These are phyloP conservation scores for Phoxinus phoxinus DNA, from an alignment of 2,113 vertebrate species.

Conservation along the genomic window DNA sequence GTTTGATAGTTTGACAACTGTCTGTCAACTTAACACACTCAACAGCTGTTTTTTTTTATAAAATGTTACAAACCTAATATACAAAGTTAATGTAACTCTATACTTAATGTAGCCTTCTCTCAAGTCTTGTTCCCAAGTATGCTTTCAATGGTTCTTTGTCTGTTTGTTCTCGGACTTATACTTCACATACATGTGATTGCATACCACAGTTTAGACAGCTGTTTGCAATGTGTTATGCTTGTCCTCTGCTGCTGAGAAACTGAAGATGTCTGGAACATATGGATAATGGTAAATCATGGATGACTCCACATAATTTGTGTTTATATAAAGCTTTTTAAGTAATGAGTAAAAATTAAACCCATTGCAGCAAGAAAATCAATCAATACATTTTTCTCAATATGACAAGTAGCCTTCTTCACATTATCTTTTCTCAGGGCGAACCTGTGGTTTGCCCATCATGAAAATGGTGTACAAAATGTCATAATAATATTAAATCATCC, in stretches of 20 bases:
- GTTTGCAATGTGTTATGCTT: conserved; percentile 49
- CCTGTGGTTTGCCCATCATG: neutral
- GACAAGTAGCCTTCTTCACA: neutral
- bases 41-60: neutral
- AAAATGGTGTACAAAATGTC: neutral
- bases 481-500: neutral
- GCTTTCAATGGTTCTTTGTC: conserved; percentile 41
- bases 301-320: neutral
- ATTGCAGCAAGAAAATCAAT: neutral
- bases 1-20: neutral
- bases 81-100: neutral
- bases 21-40: neutral
- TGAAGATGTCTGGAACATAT: conserved; percentile 12
- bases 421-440: neutral
- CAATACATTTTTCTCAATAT: neutral
- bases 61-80: no score
- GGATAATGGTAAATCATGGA: conserved; percentile 42
- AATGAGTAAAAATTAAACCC: neutral
- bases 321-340: neutral
- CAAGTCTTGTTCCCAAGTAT: neutral
- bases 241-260: conserved; percentile 38
- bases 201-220: conserved; percentile 52
- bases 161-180: conserved; percentile 19
- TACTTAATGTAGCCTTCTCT: neutral
- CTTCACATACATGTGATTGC: conserved; percentile 24